A percentile compares a stretch with the other conserved stretches of the same genome.
These are phyloP conservation scores for Notoglanidium macrostoma DNA, from an alignment of 2,797 vertebrate genomes.

Conservation along the genomic window DNA sequence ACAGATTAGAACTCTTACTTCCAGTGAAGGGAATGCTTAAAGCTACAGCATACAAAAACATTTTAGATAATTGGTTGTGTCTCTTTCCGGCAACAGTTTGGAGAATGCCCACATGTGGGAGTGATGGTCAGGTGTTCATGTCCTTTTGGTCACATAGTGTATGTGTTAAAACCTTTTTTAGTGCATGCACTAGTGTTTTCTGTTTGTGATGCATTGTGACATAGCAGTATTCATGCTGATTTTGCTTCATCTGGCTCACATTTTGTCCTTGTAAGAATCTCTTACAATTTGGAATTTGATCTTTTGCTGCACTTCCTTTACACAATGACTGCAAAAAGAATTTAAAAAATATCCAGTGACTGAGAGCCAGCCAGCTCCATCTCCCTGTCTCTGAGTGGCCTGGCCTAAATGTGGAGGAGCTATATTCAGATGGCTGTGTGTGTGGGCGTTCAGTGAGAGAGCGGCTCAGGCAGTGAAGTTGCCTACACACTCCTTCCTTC, in stretches of 20 bases:
- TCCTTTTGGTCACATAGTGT: not conserved
- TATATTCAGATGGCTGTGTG: constrained; percentile 68
- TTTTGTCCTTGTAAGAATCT: constrained; percentile 19
- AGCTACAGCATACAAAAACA: not conserved
- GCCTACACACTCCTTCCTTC: constrained; percentile 77
- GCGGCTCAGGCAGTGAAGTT: constrained; percentile 70
- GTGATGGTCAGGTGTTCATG: not conserved
- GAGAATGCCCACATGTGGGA: not conserved
- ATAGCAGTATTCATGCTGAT: not conserved
- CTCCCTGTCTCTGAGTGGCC: constrained; percentile 46
- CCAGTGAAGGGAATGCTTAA: not conserved
- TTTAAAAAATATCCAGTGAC: constrained; percentile 24
- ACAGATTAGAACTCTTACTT: not conserved
- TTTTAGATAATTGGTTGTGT: not conserved
- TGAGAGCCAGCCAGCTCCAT: constrained; percentile 47
- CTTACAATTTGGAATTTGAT: constrained; percentile 23
- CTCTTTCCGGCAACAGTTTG: not conserved
- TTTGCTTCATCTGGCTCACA: not conserved
- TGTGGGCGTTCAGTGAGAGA: constrained; percentile 75
- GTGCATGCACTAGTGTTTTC: not conserved
- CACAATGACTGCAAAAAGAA: constrained; percentile 7
- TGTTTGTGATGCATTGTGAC: not conserved
- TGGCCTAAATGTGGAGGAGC: constrained; percentile 60
- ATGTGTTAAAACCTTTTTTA: not conserved
- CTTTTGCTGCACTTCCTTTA: constrained; percentile 24